phyloP scores from a whole-genome alignment of 1,140 invertebrate species.

The Hypothenemus hampei region DNA sequence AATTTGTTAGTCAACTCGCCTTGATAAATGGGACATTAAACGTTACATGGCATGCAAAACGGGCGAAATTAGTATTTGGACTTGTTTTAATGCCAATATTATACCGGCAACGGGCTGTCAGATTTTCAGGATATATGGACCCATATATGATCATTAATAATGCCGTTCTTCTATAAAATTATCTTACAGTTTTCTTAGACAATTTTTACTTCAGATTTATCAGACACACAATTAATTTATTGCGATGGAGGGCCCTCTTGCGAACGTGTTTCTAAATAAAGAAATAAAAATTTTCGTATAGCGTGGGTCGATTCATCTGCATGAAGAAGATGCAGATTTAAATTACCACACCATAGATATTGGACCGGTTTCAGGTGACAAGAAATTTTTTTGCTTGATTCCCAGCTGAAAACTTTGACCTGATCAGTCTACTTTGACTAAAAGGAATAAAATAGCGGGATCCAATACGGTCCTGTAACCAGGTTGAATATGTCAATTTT shows the following conservation, averaged over 20 bases:
- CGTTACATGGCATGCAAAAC: constrained; percentile 13
- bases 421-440: too few species aligned
- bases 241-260: constrained; percentile 10
- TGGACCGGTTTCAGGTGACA: too few species aligned
- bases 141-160: constrained; percentile 8
- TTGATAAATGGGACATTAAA: constrained; percentile 17
- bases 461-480: too few species aligned
- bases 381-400: too few species aligned
- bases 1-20: constrained; percentile 5
- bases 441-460: too few species aligned
- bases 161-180: constrained; percentile 10
- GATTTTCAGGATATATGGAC: constrained; percentile 15
- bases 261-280: constrained; percentile 23
- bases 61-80: constrained; percentile 15
- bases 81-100: constrained; percentile 20
- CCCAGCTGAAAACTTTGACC: too few species aligned
- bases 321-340: constrained; percentile 19
- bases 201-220: not conserved
- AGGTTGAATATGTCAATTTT: constrained; percentile 14
- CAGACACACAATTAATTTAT: constrained; percentile 17
- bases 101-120: constrained; percentile 12
- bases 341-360: too few species aligned
- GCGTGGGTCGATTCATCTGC: constrained; percentile 20
- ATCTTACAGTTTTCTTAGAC: not conserved
- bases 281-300: constrained; percentile 22